phyloP scores from a whole-genome alignment of 2,888 invertebrate genomes.

The Tillus elongatus region DNA sequence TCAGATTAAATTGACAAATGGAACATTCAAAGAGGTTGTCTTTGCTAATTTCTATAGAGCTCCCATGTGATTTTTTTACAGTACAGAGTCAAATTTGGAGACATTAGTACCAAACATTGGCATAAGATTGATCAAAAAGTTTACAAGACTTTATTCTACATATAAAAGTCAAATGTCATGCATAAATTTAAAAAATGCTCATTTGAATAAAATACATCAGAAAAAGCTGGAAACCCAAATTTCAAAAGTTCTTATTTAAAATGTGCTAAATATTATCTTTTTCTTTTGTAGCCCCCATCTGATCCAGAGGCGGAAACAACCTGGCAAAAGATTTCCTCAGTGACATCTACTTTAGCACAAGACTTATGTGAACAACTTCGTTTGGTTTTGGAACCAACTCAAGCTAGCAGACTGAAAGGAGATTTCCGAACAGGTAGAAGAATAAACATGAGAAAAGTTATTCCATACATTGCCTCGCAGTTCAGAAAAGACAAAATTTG shows the following conservation, averaged over 20 bases:
- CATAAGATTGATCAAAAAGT: no score
- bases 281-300: slow-evolving; percentile 31
- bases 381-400: slow-evolving; percentile 90
- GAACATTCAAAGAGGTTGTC: no score
- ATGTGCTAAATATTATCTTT: slow-evolving; percentile 9
- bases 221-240: no score
- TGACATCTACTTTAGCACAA: slow-evolving; percentile 58
- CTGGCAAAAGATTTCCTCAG: slow-evolving; percentile 55
- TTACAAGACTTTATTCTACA: no score
- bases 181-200: no score
- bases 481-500: slow-evolving; percentile 99
- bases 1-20: no score
- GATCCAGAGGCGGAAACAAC: slow-evolving; percentile 44
- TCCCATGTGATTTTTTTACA: no score
- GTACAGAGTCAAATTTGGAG: no score
- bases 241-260: slow-evolving; percentile 7
- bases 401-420: slow-evolving; percentile 82
- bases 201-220: no score
- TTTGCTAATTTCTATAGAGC: no score
- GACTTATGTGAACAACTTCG: slow-evolving; percentile 89
- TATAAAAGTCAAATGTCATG: no score
- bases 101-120: no score
- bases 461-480: slow-evolving; percentile 97
- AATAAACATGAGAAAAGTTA: slow-evolving; percentile 96
- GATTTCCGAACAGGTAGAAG: slow-evolving; percentile 95